Conservation (phyloP, 2,113 vertebrate genomes). For the Sigmodon hispidus region DNA sequence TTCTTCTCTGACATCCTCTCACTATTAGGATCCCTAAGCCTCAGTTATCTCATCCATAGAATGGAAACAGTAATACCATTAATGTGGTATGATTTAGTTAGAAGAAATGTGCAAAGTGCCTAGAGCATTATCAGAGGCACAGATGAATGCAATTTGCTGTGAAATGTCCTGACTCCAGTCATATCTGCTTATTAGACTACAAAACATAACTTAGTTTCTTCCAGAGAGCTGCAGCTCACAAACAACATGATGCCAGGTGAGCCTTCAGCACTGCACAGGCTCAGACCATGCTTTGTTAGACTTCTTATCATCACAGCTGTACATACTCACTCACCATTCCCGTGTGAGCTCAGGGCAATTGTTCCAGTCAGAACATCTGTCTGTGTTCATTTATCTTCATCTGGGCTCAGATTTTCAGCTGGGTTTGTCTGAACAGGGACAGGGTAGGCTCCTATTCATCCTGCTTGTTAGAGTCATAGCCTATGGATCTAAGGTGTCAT, state of each 20-base stretch:
- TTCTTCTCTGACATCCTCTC: not conserved
- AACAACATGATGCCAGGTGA: not conserved
- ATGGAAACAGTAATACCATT: not conserved
- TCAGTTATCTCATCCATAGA: conserved; percentile 54
- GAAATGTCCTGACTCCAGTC: not conserved
- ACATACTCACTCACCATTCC: not conserved
- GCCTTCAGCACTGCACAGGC: not conserved
- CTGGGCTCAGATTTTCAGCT: conserved; percentile 23
- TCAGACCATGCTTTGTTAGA: not conserved
- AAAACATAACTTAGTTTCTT: not conserved
- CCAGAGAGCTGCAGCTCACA: not conserved
- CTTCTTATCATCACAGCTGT: not conserved
- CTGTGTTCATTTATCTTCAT: conserved; percentile 35
- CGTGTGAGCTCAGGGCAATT: conserved; percentile 25
- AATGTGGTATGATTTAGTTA: not conserved
- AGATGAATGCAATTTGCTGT: not conserved
- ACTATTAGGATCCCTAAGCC: not conserved
- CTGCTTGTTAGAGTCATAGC: not conserved
- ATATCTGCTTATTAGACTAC: not conserved
- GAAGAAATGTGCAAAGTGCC: not conserved
- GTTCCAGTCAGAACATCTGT: conserved; percentile 39
- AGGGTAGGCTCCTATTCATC: not conserved
- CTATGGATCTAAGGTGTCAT: not conserved
- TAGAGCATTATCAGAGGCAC: not conserved
- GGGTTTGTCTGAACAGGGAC: not conserved